Evolutionary conservation across 2,888 invertebrate species (phyloP), one percentile per base, ranked within the genome.

Genomic region (Agrypnus murinus): DNA sequence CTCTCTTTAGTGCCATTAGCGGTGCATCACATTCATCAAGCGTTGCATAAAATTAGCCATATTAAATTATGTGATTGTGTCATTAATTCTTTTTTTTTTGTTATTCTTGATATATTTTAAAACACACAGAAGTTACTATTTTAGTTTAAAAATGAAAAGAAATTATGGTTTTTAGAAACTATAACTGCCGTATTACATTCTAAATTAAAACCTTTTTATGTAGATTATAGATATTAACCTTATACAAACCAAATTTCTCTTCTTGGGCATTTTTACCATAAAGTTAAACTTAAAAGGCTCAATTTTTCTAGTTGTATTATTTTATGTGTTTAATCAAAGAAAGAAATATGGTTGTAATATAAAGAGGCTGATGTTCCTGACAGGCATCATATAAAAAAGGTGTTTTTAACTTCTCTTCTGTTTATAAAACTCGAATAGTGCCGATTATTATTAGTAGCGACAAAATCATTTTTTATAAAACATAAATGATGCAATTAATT

Each of bases 1-100:
- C 93, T 67, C 89, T 93, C 66, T 93, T 94, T 80, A 91, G 91
- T 84, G 93, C 92, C 36, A 93, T 95, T 78, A 93, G 92, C 78
- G 95, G 95, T 71, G 92, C 93, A 40, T 92, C 92, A 81, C 88
- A 92, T 78, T 93, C 93, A 79, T 94, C 93, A 64, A 95, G 94
- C 87, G 93, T 92, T 80, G 94, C 94, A 82, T 94, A 89, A 72
- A 48, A 7, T 25, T 25, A 25, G 25, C 25, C 25, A 25, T 25
- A 25, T 25, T 25, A 25, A 17, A 25, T 17, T 48, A 17, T 48
- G 17, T 48, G 15, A 48, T 15, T 48, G 17, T 19, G n/a, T 48
- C 46, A 10, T 5, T 8, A 15, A 46, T 17, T 46, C 10, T 46
- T 10, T 46, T 5, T 8, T 15, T 46, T 46, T 46, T 10, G 46